Evolutionary conservation across 2,888 invertebrate genomes (phyloP).

Genomic region (Drosophila neoperkinsi): DNA sequence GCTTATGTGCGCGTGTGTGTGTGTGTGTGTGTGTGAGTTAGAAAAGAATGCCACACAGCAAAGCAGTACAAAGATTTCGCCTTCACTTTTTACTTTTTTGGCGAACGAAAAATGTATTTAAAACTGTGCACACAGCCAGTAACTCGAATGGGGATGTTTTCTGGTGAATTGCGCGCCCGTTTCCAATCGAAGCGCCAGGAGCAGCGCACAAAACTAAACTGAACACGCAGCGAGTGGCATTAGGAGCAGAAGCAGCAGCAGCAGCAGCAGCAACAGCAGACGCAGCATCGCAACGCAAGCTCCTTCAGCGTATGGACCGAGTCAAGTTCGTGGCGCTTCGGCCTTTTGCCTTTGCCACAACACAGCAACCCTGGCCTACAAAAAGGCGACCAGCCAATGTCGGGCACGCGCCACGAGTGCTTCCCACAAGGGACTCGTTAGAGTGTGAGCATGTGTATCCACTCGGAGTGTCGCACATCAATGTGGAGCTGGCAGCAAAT

Average conservation of each 20-base stretch:
- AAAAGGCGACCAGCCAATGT: slow-evolving; percentile 62
- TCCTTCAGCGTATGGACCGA: slow-evolving; percentile 48
- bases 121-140: slow-evolving; percentile 43
- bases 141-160: slow-evolving; percentile 21
- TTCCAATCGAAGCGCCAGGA: slow-evolving; percentile 52
- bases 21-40: background rate
- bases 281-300: slow-evolving; percentile 45
- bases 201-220: slow-evolving; percentile 74
- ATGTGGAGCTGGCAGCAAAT: slow-evolving; percentile 43
- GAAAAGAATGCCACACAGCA: slow-evolving; percentile 3
- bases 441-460: background rate
- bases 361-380: slow-evolving; percentile 76
- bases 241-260: slow-evolving; percentile 38
- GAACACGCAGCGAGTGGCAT: slow-evolving; percentile 50
- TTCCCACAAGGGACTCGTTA: slow-evolving; percentile 2
- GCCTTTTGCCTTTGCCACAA: slow-evolving; percentile 35
- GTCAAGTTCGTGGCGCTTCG: slow-evolving; percentile 50
- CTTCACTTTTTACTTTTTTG: slow-evolving; percentile 44
- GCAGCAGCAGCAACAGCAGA: slow-evolving; percentile 39
- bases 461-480: background rate
- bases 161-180: slow-evolving; percentile 36
- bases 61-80: slow-evolving; percentile 30
- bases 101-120: slow-evolving; percentile 29
- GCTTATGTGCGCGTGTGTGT: background rate
- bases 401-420: slow-evolving; percentile 56